Base-by-base conservation (phyloP, 1,140 invertebrate species). In the Atta cephalotes region DNA sequence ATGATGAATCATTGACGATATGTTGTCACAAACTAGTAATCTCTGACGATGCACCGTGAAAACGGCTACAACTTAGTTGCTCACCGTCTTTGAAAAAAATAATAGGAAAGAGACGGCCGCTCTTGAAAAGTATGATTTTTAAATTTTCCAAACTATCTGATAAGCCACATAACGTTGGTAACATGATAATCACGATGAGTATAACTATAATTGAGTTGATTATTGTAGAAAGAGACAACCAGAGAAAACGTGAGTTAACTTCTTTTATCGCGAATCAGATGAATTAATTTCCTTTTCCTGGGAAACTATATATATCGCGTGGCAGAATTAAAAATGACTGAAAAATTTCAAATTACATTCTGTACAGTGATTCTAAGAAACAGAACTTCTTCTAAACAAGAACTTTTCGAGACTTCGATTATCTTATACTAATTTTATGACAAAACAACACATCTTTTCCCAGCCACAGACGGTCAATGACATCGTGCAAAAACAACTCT, bases 161-260 rank as follows among this genome's bases (percentile, higher is more conserved):
- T 74, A 74, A 84, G 10, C 6, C n/a, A 6, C 7, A 31, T 71
- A 45, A 62, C 14, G 21, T 56, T 49, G 6, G 9, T 58, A 71
- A 81, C n/a, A 10, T 35, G n/a, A 18, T 56, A 70, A 49, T 21
- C 35, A 18, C 16, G 25, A 58, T 25, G n/a, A 81, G n/a, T 18
- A 65, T 71, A 56, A 81, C 14, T 18, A 56, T 62, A 82, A 82
- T 82, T 35, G 6, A 58, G 25, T 21, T 14, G 28, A 2, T 71
- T n/a, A n/a, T 74, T 39, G 12, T 25, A 31, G 35, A 70, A 51
- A 70, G 6, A 70, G 39, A 49, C 39, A 70, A n/a, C 14, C n/a
- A 35, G 62, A 65, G 62, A 21, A 60, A 58, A n/a, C 25, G 4
- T 76, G 39, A 82, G n/a, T 74, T 66, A 74, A 21, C 18, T 28